phyloP scores from a whole-genome alignment of 2,888 invertebrate species.

The Galerucella nymphaeae region DNA sequence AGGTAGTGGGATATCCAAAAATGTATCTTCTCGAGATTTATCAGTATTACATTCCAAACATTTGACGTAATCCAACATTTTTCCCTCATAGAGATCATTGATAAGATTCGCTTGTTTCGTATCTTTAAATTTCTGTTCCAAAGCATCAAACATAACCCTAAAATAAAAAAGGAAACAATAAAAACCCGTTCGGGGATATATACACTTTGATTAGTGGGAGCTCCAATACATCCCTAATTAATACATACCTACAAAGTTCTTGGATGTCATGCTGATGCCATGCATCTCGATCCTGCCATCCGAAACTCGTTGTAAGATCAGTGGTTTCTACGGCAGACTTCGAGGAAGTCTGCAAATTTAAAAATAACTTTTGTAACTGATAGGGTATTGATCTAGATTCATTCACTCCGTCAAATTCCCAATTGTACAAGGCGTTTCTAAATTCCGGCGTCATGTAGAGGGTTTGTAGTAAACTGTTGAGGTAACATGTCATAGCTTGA shows the following conservation, averaged over 20 bases:
- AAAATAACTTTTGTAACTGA: constrained; percentile 86
- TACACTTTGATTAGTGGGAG: too few species aligned
- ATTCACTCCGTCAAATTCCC: constrained; percentile 81
- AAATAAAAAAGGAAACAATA: neutral
- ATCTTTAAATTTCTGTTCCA: constrained; percentile 85
- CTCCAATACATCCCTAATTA: too few species aligned
- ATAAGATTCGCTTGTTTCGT: constrained; percentile 86
- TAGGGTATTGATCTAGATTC: constrained; percentile 83
- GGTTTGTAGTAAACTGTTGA: constrained; percentile 89
- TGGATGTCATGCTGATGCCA: constrained; percentile 94
- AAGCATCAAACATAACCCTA: constrained; percentile 89
- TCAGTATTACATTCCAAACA: constrained; percentile 87
- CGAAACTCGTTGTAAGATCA: constrained; percentile 87
- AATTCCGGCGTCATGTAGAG: constrained; percentile 94
- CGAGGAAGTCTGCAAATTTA: constrained; percentile 84
- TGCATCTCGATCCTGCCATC: constrained; percentile 88
- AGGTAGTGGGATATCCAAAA: constrained; percentile 87
- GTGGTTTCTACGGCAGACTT: constrained; percentile 87
- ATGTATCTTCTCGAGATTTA: constrained; percentile 84
- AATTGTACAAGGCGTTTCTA: constrained; percentile 86
- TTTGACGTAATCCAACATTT: constrained; percentile 89
- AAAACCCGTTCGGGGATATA: too few species aligned
- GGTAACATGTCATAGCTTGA: constrained; percentile 93
- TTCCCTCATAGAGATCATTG: constrained; percentile 79
- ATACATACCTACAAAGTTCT: constrained; percentile 21